These are phyloP conservation scores for Trididemnum miniatum DNA, from an alignment of 23 tunicate species.

Conservation along the genomic window DNA sequence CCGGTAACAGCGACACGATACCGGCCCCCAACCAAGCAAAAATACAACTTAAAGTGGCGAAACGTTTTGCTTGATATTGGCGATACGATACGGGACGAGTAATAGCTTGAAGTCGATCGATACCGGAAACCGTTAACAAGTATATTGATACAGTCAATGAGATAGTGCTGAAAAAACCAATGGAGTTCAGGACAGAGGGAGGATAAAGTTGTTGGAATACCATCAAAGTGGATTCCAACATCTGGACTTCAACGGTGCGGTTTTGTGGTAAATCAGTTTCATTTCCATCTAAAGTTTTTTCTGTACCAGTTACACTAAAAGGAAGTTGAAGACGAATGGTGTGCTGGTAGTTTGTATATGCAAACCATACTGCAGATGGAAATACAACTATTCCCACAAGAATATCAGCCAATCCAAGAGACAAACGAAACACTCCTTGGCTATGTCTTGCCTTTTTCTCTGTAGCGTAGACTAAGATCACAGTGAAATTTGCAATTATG, in stretches of 20 bases:
- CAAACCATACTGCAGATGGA: slow-evolving; percentile 3
- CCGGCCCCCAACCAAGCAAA: slow-evolving; percentile 3
- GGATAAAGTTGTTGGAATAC: not conserved
- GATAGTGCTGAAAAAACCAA: slow-evolving; percentile 24
- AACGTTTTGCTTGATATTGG: slow-evolving; percentile 16
- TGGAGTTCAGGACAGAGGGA: not conserved
- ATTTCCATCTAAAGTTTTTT: not conserved
- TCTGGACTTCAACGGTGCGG: not conserved
- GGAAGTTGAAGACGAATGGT: not conserved
- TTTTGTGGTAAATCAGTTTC: not conserved
- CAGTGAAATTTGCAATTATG: slow-evolving; percentile 16
- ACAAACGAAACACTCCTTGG: slow-evolving; percentile 21
- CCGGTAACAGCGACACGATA: not conserved
- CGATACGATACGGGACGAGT: slow-evolving; percentile 13
- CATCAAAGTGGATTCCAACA: not conserved
- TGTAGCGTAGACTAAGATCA: slow-evolving; percentile 5
- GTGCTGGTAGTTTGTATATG: not conserved
- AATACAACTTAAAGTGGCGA: not conserved
- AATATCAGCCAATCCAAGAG: slow-evolving; percentile 29
- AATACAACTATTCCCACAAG: slow-evolving; percentile 15
- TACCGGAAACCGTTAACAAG: slow-evolving; percentile 25
- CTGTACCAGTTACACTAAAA: not conserved
- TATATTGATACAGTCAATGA: slow-evolving; percentile 30
- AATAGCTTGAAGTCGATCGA: slow-evolving; percentile 21
- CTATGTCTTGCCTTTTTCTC: slow-evolving; percentile 26